Conservation (phyloP, 2,888 invertebrate species). For the Trichogramma dendrolimi region DNA sequence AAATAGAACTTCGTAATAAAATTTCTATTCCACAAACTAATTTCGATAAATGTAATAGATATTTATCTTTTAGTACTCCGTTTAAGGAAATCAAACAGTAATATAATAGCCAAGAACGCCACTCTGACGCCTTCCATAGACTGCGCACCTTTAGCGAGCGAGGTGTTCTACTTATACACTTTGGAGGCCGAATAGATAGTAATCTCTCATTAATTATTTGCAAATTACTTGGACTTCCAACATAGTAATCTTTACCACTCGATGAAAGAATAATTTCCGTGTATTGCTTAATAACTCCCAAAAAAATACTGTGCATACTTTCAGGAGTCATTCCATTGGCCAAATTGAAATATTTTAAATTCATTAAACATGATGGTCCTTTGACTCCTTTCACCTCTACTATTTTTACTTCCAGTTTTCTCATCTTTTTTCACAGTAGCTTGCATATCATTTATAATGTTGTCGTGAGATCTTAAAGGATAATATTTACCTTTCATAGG, state of each 20-base stretch:
- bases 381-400: slow-evolving; percentile 15
- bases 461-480: slow-evolving; percentile 14
- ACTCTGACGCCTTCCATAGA: slow-evolving; percentile 29
- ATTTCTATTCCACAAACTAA: slow-evolving; percentile 14
- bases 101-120: slow-evolving; percentile 23
- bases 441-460: not conserved
- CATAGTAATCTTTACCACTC: slow-evolving; percentile 3
- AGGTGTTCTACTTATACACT: slow-evolving; percentile 19
- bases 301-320: slow-evolving; percentile 26
- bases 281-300: slow-evolving; percentile 23
- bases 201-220: slow-evolving; percentile 19
- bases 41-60: slow-evolving; percentile 17
- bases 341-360: slow-evolving; percentile 27
- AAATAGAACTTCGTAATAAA: slow-evolving; percentile 15
- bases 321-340: slow-evolving; percentile 28
- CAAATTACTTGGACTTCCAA: slow-evolving; percentile 17
- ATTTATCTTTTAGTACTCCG: slow-evolving; percentile 15
- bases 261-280: not conserved
- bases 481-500: slow-evolving; percentile 1
- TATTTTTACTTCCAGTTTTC: not conserved
- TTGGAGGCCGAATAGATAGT: slow-evolving; percentile 18
- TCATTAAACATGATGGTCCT: slow-evolving; percentile 18
- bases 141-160: slow-evolving; percentile 9
- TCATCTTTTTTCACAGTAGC: not conserved
- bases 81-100: slow-evolving; percentile 16